Base-by-base conservation (phyloP, 92 coral and sea anemone genomes). In the Siderastrea radians region DNA sequence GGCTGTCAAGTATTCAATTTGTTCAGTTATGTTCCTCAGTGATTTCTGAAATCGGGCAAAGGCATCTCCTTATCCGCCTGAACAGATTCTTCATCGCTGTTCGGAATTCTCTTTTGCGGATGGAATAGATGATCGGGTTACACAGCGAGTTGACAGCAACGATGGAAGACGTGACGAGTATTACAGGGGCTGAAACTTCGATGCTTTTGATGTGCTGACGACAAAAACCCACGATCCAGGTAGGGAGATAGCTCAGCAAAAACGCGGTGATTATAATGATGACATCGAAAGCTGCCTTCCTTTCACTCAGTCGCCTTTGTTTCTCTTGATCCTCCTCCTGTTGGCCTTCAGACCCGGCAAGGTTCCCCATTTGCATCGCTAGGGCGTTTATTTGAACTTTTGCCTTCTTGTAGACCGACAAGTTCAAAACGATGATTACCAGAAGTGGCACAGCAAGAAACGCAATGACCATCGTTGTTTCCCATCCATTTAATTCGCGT, bases 281-380 rank as follows among this genome's bases (percentile, higher is more conserved):
- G 0, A 74, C 61, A 9, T 74, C 78, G 1, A 53, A 45, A 9
- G 78, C 78, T 74, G 63, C 60, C 78, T 74, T 74, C n/a, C 63
- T 15, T 51, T 74, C 78, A 26, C 38, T 26, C 38, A 26, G 38
- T 26, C 38, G 38, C 38, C 38, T 26, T 26, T 26, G 38, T 26
- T 26, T 26, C 38, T 26, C 38, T 26, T 26, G 38, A 26, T 26
- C 38, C 57, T 50, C 62, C n/a, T 50, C 46, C 1, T 1, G 19
- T 4, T 13, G 19, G 53, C 16, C 13, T 46, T 70, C 19, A 15
- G 53, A 1, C 12, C 0, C 5, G 16, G 19, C 0, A 0, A 12
- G 7, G 47, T 3, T 3, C 7, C 48, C 47, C 7, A 43, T 2
- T 38, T 19, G 45, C 10, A 4, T 11, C 47, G 46, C 14, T 3